Base-by-base conservation (phyloP, 2,113 vertebrate genomes). In the Hemibagrus wyckioides region DNA sequence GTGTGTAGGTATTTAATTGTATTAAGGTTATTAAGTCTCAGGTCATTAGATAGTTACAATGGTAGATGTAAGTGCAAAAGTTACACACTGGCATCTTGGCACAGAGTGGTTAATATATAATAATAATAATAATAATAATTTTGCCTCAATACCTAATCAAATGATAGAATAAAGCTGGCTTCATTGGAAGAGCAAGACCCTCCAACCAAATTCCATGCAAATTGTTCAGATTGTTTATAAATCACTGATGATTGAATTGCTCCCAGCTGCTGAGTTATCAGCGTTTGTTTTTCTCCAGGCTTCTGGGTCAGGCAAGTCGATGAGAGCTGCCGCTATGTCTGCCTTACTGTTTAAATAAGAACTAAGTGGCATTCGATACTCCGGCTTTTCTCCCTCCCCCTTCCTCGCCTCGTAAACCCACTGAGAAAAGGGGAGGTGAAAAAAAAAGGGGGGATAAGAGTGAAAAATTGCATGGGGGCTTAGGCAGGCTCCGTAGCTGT, bases 341-440 rank as follows among this genome's bases (percentile, higher is more conserved):
- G 96, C 96, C 91, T 92, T 95, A 89, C 93, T 96, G 96, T 98
- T 97, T 98, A 96, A 98, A 94, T 96, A 97, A 96, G 94, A 95
- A 85, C 94, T 92, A 89, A 96, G 95, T 96, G 96, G 93, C 94
- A 98, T 96, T 96, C 91, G 96, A 98, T 97, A 97, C 96, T 94
- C 94, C 80, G 87, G 94, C 92, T 90, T 95, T 95, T 94, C 93
- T 90, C 1, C 48, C 88, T 9, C 65, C 69, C 33, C 50, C 90
- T 91, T 90, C 82, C 89, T 91, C 83, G 69, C 87, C 89, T 92
- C 90, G 83, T 87, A 90, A 48, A 84, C 87, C 89, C 90, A 87
- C 88, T 89, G 90, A 89, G 92, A 93, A 88, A 87, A 75, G 90
- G 89, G 91, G 80, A 91, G 89, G 90, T 92, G 93, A 94, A 96